phyloP scores from a whole-genome alignment of 1,140 invertebrate species.

The Drosophila bipectinata region DNA sequence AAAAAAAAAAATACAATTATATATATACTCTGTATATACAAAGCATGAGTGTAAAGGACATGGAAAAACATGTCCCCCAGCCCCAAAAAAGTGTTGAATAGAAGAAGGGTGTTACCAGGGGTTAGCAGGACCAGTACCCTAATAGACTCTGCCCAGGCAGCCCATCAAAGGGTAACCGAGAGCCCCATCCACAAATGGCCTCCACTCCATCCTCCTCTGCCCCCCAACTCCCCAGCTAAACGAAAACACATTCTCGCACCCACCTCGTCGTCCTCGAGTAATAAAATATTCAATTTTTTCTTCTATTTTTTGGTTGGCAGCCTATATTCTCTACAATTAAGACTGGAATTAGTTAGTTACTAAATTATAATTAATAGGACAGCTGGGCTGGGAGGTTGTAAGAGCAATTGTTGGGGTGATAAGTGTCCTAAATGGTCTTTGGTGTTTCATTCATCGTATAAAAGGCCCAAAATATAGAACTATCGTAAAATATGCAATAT shows the following conservation, averaged over 20 bases:
- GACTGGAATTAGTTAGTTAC: neutral
- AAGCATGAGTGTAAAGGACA: conserved; percentile 26
- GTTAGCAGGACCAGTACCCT: conserved; percentile 12
- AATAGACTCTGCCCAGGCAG: conserved; percentile 60
- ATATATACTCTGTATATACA: neutral
- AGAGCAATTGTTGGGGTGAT: too few species aligned
- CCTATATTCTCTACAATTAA: neutral
- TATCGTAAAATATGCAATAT: too few species aligned
- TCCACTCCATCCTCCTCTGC: too few species aligned
- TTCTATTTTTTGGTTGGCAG: neutral
- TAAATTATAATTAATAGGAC: neutral
- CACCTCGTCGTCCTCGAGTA: neutral
- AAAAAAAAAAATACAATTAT: conserved; percentile 5
- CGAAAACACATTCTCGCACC: neutral
- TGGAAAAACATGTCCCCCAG: conserved; percentile 44
- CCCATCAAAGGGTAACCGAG: conserved; percentile 54
- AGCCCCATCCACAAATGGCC: too few species aligned
- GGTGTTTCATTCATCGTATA: too few species aligned
- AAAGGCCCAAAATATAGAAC: too few species aligned
- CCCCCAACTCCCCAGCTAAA: neutral
- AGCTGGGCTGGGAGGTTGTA: too few species aligned
- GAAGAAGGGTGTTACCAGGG: neutral
- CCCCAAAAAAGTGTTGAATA: conserved; percentile 14
- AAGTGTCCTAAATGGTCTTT: too few species aligned
- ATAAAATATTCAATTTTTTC: conserved; percentile 44